A percentile compares a stretch with the other conserved stretches of the same genome.
phyloP scores from a whole-genome alignment of 2,113 vertebrate species.

The Rhynchopsitta pachyrhyncha region DNA sequence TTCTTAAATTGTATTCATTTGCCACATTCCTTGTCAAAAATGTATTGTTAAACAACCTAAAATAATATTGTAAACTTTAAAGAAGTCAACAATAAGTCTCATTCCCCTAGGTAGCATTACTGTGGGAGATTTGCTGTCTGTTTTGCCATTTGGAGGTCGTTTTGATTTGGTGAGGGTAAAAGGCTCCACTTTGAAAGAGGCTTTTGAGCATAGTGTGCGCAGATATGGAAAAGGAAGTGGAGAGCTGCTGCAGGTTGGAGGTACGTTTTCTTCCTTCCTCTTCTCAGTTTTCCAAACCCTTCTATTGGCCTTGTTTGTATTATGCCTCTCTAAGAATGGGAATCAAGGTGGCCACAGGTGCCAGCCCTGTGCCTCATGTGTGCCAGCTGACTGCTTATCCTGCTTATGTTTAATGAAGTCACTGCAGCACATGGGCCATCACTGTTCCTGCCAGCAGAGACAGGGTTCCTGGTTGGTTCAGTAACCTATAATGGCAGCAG shows the following conservation, averaged over 20 bases:
- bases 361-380: accelerated
- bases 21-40: neutral
- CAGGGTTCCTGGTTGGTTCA: neutral
- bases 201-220: slow-evolving; percentile 87
- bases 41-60: neutral
- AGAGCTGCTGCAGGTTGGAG: slow-evolving; percentile 92
- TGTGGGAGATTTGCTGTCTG: slow-evolving; percentile 85
- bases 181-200: slow-evolving; percentile 84
- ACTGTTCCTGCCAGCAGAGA: neutral
- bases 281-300: neutral
- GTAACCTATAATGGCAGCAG: accelerated
- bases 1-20: neutral
- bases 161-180: slow-evolving; percentile 85
- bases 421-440: neutral
- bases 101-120: slow-evolving; percentile 84
- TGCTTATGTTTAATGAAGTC: accelerated
- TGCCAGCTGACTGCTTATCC: neutral
- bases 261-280: slow-evolving; percentile 64
- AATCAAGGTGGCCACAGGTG: neutral
- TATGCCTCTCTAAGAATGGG: neutral
- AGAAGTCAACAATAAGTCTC: neutral
- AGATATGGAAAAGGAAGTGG: slow-evolving; percentile 81
- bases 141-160: slow-evolving; percentile 90
- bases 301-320: neutral
- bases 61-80: neutral